Evolutionary conservation across 2,888 invertebrate genomes (phyloP), one percentile per base, ranked within the genome.

Genomic region (Ditula angustiorana): DNA sequence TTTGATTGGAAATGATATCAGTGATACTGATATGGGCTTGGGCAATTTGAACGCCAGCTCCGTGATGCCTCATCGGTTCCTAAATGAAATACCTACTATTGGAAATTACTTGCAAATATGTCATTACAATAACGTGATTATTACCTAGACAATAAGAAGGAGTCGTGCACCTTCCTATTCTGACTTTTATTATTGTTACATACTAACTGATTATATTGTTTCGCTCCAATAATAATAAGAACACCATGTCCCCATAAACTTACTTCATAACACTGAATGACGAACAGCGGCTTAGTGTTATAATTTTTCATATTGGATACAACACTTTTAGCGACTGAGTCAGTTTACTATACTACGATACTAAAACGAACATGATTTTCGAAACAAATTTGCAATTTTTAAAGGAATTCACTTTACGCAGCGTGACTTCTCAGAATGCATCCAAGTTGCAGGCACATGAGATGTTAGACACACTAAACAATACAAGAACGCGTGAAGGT

Each of bases 261-360:
- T 89, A 94, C 94, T 93, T 94, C 94, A 75, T 94, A 95, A 76
- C 94, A 94, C 80, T 94, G 94, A 73, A 94, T 91, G 61, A 93
- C 83, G 74, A 95, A 94, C 67, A 94, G 76, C 53, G 94, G 94
- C 78, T 93, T 93, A 13, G 85, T 82, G 78, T 85, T 87, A 67
- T 72, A 77, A 71, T 74, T 83, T 74, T 80, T 88, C 85, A 88
- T 91, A 10, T 26, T 57, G 50, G 23, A 59, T 33, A 19, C 28
- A 33, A 30, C 49, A 55, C 61, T 64, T 35, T 33, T 53, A 24
- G 23, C 13, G n/a, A 26, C 19, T 11, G 37, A 52, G 23, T 58
- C 50, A 58, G n/a, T n/a, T n/a, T n/a, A n/a, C n/a, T n/a, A n/a
- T n/a, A n/a, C n/a, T n/a, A n/a, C n/a, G n/a, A n/a, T 44, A 64